These are phyloP conservation scores for Heliconius ethilla DNA, from an alignment of 2,888 invertebrate genomes.

Conservation along the genomic window DNA sequence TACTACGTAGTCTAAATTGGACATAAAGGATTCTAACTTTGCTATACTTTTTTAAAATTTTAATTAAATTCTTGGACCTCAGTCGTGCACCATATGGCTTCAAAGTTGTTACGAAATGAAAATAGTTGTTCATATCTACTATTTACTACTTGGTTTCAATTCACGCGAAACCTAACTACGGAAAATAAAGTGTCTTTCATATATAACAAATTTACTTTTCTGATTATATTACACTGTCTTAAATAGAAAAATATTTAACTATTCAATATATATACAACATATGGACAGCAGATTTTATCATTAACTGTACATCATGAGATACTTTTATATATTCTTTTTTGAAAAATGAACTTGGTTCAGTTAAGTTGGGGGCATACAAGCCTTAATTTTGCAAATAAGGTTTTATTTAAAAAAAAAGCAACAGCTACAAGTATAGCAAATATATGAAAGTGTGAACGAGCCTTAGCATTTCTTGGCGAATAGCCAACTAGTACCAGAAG, in stretches of 20 bases:
- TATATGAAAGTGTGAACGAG: background rate
- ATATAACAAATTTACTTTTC: background rate
- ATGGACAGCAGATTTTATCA: too few relatives aligned
- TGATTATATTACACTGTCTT: too few relatives aligned
- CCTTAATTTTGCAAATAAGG: too few relatives aligned
- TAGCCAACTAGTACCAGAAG: background rate
- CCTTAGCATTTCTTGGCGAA: background rate
- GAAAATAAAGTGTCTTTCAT: background rate
- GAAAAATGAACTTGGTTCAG: too few relatives aligned
- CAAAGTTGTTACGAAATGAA: slow-evolving; percentile 2
- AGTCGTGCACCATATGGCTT: background rate
- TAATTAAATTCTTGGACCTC: slow-evolving; percentile 9
- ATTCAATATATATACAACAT: too few relatives aligned
- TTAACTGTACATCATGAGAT: too few relatives aligned
- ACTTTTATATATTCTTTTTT: too few relatives aligned
- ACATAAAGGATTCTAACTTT: background rate
- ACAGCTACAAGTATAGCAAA: background rate
- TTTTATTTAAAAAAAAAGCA: background rate
- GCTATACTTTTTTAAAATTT: background rate
- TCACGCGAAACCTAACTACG: background rate
- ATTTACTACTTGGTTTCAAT: slow-evolving; percentile 8
- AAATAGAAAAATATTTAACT: too few relatives aligned
- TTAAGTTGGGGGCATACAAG: too few relatives aligned
- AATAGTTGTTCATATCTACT: slow-evolving; percentile 9
- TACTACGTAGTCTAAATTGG: background rate